phyloP scores from a whole-genome alignment of 2,113 vertebrate species.

The Toxostoma redivivum region DNA sequence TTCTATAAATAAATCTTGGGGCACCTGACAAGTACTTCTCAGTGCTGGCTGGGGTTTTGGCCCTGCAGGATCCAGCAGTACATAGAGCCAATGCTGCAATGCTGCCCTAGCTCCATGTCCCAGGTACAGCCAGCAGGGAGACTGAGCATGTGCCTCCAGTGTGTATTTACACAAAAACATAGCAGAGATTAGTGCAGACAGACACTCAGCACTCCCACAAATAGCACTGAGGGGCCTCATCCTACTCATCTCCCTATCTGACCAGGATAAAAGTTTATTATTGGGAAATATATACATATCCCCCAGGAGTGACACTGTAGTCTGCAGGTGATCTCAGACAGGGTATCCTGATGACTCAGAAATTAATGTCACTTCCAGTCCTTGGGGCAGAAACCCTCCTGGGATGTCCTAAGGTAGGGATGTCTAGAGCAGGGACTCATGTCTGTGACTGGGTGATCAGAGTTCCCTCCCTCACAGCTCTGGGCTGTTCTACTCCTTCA shows the following conservation, averaged over 20 bases:
- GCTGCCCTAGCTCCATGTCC: neutral
- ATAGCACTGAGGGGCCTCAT: neutral
- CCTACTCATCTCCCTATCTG: neutral
- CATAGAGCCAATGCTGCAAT: neutral
- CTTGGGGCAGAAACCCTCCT: accelerated
- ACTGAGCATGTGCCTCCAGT: neutral
- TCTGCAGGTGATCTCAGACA: neutral
- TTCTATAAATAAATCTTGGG: neutral
- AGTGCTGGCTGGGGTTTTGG: neutral
- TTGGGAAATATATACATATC: neutral
- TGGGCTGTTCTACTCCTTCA: neutral
- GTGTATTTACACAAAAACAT: neutral
- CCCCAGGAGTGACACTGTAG: neutral
- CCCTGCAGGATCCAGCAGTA: neutral
- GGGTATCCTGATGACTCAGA: neutral
- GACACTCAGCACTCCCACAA: neutral
- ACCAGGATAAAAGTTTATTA: neutral
- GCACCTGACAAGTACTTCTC: accelerated
- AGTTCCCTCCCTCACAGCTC: accelerated
- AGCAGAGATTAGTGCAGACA: neutral
- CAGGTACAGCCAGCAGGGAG: neutral
- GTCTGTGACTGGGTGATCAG: neutral
- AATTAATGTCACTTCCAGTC: neutral
- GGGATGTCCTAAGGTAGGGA: neutral
- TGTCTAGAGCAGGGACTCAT: neutral